phyloP scores from a whole-genome alignment of 2,888 invertebrate genomes.

The Erebia ligea region DNA sequence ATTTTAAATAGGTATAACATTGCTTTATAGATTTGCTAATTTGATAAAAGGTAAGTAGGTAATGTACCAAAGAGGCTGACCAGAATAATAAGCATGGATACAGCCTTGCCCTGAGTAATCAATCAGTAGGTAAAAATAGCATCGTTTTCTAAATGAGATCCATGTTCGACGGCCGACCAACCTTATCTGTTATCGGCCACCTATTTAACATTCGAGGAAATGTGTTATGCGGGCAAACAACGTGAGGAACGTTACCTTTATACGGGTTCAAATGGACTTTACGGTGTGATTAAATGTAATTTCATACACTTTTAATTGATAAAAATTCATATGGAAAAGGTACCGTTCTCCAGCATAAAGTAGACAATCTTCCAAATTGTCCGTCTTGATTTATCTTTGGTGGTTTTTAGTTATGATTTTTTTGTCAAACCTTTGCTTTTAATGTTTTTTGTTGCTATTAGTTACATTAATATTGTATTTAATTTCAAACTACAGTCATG shows the following conservation, averaged over 20 bases:
- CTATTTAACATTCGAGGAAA: slow-evolving; percentile 47
- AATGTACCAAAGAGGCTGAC: not conserved
- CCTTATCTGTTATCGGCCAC: slow-evolving; percentile 44
- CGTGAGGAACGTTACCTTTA: slow-evolving; percentile 26
- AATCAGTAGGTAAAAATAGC: slow-evolving; percentile 3
- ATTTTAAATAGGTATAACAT: too few species aligned
- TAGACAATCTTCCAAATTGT: too few species aligned
- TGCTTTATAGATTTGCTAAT: too few species aligned
- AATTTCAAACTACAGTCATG: too few species aligned
- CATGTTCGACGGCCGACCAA: slow-evolving; percentile 35
- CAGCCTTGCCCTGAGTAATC: not conserved
- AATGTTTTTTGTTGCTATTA: too few species aligned
- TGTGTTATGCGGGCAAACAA: slow-evolving; percentile 46
- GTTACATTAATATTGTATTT: too few species aligned
- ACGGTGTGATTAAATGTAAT: slow-evolving; percentile 15
- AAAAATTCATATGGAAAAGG: not conserved
- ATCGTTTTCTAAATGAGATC: slow-evolving; percentile 29
- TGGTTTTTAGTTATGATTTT: too few species aligned
- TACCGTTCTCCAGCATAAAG: too few species aligned
- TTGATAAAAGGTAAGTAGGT: too few species aligned
- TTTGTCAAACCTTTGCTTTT: too few species aligned
- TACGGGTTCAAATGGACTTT: slow-evolving; percentile 31
- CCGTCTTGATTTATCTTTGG: too few species aligned
- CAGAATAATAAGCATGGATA: not conserved
- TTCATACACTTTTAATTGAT: not conserved